Evolutionary conservation across 2,888 invertebrate genomes (phyloP).

Genomic region (Merodon equestris): DNA sequence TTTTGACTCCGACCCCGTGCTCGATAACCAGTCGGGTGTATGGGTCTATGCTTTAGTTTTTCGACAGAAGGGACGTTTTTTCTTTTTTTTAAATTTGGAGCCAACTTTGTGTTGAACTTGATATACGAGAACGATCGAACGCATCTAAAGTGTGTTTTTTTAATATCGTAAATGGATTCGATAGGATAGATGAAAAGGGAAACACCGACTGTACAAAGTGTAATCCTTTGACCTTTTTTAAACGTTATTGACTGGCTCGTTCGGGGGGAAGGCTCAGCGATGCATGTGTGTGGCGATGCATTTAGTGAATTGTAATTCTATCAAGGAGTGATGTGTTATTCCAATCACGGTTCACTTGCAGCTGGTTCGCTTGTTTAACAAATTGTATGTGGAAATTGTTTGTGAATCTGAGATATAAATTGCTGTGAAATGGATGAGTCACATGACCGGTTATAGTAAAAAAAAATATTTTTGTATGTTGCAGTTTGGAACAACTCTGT

Average conservation of each 20-base stretch:
- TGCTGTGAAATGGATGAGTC: slow-evolving; percentile 17
- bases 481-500: too few species aligned
- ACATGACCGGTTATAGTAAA: slow-evolving; percentile 13
- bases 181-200: too few species aligned
- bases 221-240: slow-evolving; percentile 57
- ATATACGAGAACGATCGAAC: not conserved
- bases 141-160: slow-evolving; percentile 35
- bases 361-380: slow-evolving; percentile 40
- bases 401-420: slow-evolving; percentile 29
- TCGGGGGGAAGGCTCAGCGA: slow-evolving; percentile 20
- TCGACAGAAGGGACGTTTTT: slow-evolving; percentile 1
- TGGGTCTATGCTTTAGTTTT: too few species aligned
- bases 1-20: not conserved
- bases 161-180: slow-evolving; percentile 64
- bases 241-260: slow-evolving; percentile 52
- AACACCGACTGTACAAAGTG: slow-evolving; percentile 43
- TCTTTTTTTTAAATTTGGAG: slow-evolving; percentile 37
- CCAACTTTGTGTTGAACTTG: slow-evolving; percentile 42
- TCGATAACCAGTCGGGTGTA: not conserved
- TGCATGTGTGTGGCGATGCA: slow-evolving; percentile 51
- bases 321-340: slow-evolving; percentile 41
- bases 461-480: not conserved
- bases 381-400: slow-evolving; percentile 35
- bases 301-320: slow-evolving; percentile 64
- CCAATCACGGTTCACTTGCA: slow-evolving; percentile 36